Percentiles rank a stretch among this genome's conserved stretches.
phyloP scores from a whole-genome alignment of 2,113 vertebrate species.

The Vimba vimba region DNA sequence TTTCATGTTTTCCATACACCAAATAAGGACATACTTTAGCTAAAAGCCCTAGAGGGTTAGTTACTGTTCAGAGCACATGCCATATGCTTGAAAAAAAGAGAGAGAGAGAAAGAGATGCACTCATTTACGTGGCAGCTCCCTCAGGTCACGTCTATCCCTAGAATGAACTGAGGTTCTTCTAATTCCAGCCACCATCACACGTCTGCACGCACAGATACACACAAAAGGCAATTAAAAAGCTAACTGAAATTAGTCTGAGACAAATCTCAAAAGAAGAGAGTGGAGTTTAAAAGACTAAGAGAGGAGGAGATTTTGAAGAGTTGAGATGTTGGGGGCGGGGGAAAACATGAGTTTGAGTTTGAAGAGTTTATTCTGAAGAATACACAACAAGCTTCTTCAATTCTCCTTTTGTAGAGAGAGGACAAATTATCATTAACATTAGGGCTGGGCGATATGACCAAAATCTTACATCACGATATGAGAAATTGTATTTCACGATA shows the following conservation, averaged over 20 bases:
- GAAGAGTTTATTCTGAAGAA: background rate
- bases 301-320: slow-evolving; percentile 6
- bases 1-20: background rate
- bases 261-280: slow-evolving; percentile 19
- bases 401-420: background rate
- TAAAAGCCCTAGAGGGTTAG: slow-evolving; percentile 6
- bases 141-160: slow-evolving; percentile 34
- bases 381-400: background rate
- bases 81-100: slow-evolving; percentile 9
- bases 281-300: background rate
- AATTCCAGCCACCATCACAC: slow-evolving; percentile 1
- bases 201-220: background rate
- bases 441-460: too few species aligned
- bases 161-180: slow-evolving; percentile 38
- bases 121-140: slow-evolving; percentile 43
- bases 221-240: slow-evolving; percentile 11
- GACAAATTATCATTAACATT: background rate
- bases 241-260: background rate
- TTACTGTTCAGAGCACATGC: slow-evolving; percentile 15
- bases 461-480: too few species aligned
- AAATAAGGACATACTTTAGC: background rate
- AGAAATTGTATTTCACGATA: too few species aligned
- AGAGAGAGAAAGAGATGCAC: background rate
- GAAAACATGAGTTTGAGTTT: background rate
- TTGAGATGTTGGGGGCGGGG: background rate